Conservation (phyloP, 2,797 vertebrate genomes). For the Falco cherrug region DNA sequence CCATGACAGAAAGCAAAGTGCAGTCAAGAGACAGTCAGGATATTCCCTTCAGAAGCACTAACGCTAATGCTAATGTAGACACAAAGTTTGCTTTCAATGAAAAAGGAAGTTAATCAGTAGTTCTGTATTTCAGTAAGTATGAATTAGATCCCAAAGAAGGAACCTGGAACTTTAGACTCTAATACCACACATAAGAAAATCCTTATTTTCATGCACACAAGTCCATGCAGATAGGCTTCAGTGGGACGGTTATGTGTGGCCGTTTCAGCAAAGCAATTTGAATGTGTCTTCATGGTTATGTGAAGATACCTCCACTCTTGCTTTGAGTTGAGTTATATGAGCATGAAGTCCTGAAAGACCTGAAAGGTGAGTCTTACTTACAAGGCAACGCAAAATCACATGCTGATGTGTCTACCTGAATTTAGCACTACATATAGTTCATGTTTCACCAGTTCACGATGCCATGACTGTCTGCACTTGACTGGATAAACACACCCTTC, state of each 20-base stretch:
- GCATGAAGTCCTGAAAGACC: not conserved
- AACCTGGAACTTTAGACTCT: not conserved
- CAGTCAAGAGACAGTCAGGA: not conserved
- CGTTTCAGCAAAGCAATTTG: not conserved
- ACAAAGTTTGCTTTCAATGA: not conserved
- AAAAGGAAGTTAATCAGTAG: not conserved
- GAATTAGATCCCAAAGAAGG: not conserved
- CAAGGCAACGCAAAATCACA: not conserved
- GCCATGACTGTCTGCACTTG: not conserved
- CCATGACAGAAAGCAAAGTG: not conserved
- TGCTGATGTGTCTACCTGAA: not conserved
- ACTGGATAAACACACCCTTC: not conserved
- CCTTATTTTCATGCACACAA: not conserved
- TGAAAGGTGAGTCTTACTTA: not conserved
- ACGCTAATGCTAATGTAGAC: not conserved
- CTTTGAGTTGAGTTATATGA: not conserved
- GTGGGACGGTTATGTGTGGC: not conserved
- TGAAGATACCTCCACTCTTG: not conserved
- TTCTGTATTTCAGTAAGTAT: not conserved
- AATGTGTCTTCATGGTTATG: not conserved
- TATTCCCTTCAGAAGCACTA: not conserved
- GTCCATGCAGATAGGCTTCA: not conserved
- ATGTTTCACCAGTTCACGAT: not conserved
- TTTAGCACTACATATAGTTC: not conserved
- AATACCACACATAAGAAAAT: not conserved